Base-by-base conservation (phyloP, 2,888 invertebrate genomes). In the Gymnoscelis rufifasciata region DNA sequence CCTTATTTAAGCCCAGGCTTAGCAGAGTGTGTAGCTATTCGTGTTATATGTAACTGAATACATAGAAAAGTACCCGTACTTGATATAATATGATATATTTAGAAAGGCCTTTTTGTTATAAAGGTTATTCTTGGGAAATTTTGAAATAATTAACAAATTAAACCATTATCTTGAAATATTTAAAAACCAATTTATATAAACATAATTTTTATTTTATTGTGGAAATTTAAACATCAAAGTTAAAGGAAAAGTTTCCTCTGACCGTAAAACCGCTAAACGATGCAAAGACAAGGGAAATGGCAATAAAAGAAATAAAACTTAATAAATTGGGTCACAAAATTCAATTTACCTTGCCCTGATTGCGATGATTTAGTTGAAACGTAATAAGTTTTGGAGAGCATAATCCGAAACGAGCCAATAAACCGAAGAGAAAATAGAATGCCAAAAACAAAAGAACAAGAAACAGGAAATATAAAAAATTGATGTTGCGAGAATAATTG, bases 401-500 rank as follows among this genome's bases (percentile, higher is more conserved):
- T 51, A 46, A 52, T 49, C 51, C 35, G 39, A 43, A 54, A 52
- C 38, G 42, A 42, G 45, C 47, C 54, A 40, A 57, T 57, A 55
- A 54, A 52, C 49, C 47, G 48, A 35, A 35, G 41, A 54, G 52
- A 35, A 51, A 57, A 37, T 42, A 38, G 41, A 47, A 56, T 45
- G 52, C 36, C 51, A 56, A 59, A 64, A 61, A 64, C 61, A 62
- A 64, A 62, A 56, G 57, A 59, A 61, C 54, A 63, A 56, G 62
- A 60, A 61, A 59, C 57, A 57, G 62, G 56, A 56, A 60, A 61
- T 56, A 68, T 57, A 68, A 66, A 63, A 65, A 69, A 67, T 70
- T 67, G 61, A 70, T 66, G 69, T 66, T 55, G 60, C 64, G 60
- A 54, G 60, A 66, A 68, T 71, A 70, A 76, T 71, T 69, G 51